These are phyloP conservation scores for Allobates femoralis DNA, from an alignment of 2,797 vertebrate species.

Conservation along the genomic window DNA sequence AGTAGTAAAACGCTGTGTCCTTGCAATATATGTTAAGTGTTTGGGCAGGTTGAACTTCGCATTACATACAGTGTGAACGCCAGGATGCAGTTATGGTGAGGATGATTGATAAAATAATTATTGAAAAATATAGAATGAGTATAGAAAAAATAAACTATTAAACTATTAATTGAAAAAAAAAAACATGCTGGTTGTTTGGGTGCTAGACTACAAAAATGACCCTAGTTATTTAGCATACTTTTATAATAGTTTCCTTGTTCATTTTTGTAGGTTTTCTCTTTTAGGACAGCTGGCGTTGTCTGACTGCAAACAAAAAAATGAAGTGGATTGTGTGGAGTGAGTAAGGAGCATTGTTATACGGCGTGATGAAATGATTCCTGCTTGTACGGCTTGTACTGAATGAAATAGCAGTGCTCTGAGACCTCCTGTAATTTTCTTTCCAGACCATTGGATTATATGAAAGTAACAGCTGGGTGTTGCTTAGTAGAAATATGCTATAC, in stretches of 20 bases:
- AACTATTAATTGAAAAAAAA: no score
- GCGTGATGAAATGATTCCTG: constrained; percentile 36
- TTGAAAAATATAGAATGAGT: no score
- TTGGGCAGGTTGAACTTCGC: no score
- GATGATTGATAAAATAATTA: no score
- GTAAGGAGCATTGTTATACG: not conserved
- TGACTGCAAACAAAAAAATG: not conserved
- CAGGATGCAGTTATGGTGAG: no score
- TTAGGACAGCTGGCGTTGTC: constrained; percentile 14
- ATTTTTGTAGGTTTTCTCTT: not conserved
- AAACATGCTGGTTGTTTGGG: no score
- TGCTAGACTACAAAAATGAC: no score
- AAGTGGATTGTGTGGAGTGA: constrained; percentile 3
- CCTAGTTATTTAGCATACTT: not conserved
- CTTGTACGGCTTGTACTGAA: not conserved
- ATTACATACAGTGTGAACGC: no score
- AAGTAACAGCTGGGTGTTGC: constrained; percentile 45
- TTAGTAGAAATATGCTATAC: constrained; percentile 12
- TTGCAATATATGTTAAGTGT: no score
- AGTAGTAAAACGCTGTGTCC: no score
- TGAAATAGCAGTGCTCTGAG: constrained; percentile 17
- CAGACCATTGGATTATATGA: constrained; percentile 34
- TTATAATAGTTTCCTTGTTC: no score
- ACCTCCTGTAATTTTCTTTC: constrained; percentile 38
- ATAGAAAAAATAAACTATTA: no score